Base-by-base conservation (phyloP, 2,888 invertebrate species). In the Synanthedon andrenaeformis region DNA sequence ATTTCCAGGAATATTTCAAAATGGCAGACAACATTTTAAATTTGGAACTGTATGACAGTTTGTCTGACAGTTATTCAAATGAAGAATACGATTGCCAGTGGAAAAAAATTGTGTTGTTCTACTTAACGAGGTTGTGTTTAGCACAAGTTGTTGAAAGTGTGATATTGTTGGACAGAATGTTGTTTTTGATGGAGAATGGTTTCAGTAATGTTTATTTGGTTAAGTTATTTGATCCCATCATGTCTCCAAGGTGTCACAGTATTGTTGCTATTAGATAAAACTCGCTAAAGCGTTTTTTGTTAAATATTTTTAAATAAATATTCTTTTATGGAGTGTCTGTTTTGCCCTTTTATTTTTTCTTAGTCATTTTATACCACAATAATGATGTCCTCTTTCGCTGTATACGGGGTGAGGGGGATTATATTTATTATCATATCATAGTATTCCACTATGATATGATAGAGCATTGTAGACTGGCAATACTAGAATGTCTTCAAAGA, bases 191-290 rank as follows among this genome's bases (percentile, higher is more conserved):
- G 56, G 95, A 96, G 69, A 86, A 86, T 63, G 89, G 88, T 3
- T 86, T 86, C 65, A 66, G 84, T 8, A 78, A 86, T 51, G 79
- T 76, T 2, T 91, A 88, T 81, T 74, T 96, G 56, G 91, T 95
- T 23, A 91, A 92, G 65, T 79, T 97, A 57, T 97, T 97, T 80
- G 93, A 97, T 85, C 93, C 96, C 5, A 88, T 93, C 1, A 79
- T 93, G 56, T 97, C 96, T 1, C 97, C 97, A 3, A 86, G 96
- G 62, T 94, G 94, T 80, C 93, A 93, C 75, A 92, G 91, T 48
- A 89, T 96, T 64, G 82, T 95, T 54, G 91, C 92, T 60, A 66
- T 90, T 49, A 91, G 90, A 8, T 45, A 45, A 14, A n/a, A 42
- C 0, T 42, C 4, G 12, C 42, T 12, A 42, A 12, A 12, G 42